Base-by-base conservation (phyloP, 1,140 invertebrate genomes). In the Polypedilum vanderplanki region DNA sequence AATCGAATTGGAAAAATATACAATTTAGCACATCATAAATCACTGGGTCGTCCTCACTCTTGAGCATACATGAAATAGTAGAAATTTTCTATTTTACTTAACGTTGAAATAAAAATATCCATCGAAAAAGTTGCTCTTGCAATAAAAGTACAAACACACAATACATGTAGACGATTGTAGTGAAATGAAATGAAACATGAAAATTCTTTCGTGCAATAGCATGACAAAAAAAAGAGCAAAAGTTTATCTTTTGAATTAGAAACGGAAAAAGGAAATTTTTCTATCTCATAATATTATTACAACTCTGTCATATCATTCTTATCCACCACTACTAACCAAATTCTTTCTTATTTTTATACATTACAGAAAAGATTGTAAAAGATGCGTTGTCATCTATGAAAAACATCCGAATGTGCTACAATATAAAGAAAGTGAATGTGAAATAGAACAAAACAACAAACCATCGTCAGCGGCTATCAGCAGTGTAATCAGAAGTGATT, bases 381-480 rank as follows among this genome's bases (percentile, higher is more conserved):
- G 91, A 76, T 96, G 94, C 85, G 89, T 97, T 79, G 94, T 96
- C 77, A 95, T 96, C 81, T 93, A 95, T 80, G 92, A 95, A 82
- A 94, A 94, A 80, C 94, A 97, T 85, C 86, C 88, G 78, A 96
- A 96, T 85, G 93, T 96, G 77, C 87, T 96, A 77, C 94, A 97
- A 83, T 97, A 96, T 86, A 97, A 97, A 92, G 94, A 96, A 88
- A 95, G 94, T 97, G 86, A 94, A 94, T 95, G 83, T 80, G 81
- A 83, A 82, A 80, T 74, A 20, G 65, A 70, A 22, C 65, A 70
- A 22, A 70, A 70, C 20, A 70, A 70, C 20, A 70, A 70, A 22
- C 65, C 65, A 70, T 18, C 65, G 18, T 70, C 65, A 10, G 65
- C 65, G 18, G 65, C 65, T 70, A 70, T 70, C 65, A 70, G 65